A percentile compares a stretch with the other conserved stretches of the same genome.
phyloP scores from a whole-genome alignment of 2,113 vertebrate genomes.

The Phylloscopus whistleri region DNA sequence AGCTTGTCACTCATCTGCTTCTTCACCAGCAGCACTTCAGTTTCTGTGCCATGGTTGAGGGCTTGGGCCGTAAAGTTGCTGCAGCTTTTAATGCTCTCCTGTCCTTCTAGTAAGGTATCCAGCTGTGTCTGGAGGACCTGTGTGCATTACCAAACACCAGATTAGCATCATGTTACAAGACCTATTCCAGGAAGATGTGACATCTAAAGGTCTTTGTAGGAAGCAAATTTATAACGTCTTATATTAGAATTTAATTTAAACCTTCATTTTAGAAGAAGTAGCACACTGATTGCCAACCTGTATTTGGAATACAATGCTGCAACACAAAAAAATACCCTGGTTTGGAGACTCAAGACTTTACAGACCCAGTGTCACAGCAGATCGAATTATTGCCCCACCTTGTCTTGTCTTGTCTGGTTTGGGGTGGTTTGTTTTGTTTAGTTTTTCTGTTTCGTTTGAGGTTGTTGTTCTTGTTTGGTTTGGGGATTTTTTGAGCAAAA shows the following conservation, averaged over 20 bases:
- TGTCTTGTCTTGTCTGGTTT: not conserved
- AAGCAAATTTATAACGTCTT: not conserved
- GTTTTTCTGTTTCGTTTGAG: not conserved
- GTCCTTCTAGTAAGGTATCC: conserved; percentile 87
- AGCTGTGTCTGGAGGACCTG: conserved; percentile 95
- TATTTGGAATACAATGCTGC: not conserved
- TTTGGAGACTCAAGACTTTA: not conserved
- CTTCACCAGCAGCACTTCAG: conserved; percentile 93
- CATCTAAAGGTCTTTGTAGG: not conserved
- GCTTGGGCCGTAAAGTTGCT: conserved; percentile 94
- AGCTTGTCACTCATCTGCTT: conserved; percentile 97
- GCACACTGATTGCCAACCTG: not conserved
- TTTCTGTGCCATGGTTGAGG: conserved; percentile 89
- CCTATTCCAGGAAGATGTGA: not conserved
- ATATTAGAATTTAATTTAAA: not conserved
- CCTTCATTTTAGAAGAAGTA: not conserved
- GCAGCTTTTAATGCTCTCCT: conserved; percentile 92
- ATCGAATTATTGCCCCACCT: not conserved
- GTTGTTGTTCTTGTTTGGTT: not conserved
- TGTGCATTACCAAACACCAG: not conserved
- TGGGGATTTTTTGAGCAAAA: not conserved
- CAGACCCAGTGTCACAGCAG: not conserved
- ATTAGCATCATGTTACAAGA: not conserved
- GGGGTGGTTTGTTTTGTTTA: not conserved
- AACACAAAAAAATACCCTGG: not conserved